Base-by-base conservation (phyloP, 2,888 invertebrate species). In the Papilio gigon region DNA sequence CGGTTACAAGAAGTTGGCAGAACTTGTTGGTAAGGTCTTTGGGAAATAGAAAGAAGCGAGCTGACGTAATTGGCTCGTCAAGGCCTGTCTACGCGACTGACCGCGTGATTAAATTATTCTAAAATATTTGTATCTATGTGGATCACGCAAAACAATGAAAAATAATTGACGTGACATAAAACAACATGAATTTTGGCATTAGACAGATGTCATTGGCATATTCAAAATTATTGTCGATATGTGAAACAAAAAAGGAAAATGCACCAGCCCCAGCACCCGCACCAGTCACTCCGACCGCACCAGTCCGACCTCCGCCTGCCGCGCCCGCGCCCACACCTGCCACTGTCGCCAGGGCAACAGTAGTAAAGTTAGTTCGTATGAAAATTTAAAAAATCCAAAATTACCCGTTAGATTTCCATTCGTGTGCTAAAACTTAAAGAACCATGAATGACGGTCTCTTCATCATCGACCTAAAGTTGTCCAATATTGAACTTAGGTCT, bases 191-290 rank as follows among this genome's bases (percentile, higher is more conserved):
- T 53, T 53, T 53, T 53, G 53, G 27, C 27, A 27, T 53, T 53
- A 27, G 53, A 53, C 53, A 53, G 25, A 25, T 53, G 53, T 53
- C 53, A 53, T 53, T 53, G 14, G 53, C 53, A 27, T 53, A 25
- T 50, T 50, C 50, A 50, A 50, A 50, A 50, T 50, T 50, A 50
- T 50, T 50, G 50, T 50, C 50, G 50, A 50, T 50, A 50, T 50
- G 50, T 50, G 50, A 50, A 12, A 22, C 22, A 50, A 25, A 50
- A 50, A 42, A 25, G 42, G 68, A 60, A 60, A 44, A 27, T 50
- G 50, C 4, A 50, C 50, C 50, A 50, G 22, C 22, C 11, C 22
- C 47, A 40, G 5, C 4, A 17, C 12, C 50, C 9, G 25, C 22
- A 47, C 12, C 25, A 50, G 33, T 35, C 11, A 11, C 33, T 9